Evolutionary conservation across 2,888 invertebrate genomes (phyloP), one percentile per base, ranked within the genome.

Genomic region (Dasypolia templi): DNA sequence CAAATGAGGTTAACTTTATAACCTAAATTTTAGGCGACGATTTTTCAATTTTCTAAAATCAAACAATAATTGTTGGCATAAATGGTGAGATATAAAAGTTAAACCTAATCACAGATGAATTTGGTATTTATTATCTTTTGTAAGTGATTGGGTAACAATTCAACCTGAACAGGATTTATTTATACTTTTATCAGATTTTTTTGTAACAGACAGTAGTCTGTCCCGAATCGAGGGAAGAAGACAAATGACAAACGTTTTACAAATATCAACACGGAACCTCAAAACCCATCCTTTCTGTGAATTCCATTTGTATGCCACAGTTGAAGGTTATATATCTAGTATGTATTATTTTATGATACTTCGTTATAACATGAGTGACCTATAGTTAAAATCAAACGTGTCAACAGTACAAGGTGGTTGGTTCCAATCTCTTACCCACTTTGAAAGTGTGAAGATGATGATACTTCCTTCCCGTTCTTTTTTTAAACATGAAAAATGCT

Each of bases 231-330:
- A 46, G 26, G 17, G 22, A 6, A 6, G 0, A 46, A 51, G 22
- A 44, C 44, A 39, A 56, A 63, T 17, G 35, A 35, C n/a, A 65
- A 63, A 22, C 59, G 51, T 80, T 72, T 78, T 35, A 22, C 22
- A 26, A 49, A 42, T 4, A 0, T 29, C 22, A 14, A 11, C 1
- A 32, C 39, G 49, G 75, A 72, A 72, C 80, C 55, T 0, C n/a
- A 51, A 79, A 64, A 22, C 17, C 17, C 44, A 67, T 71, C 81
- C 71, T 72, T 56, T 72, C 65, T 46, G 71, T 53, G 51, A 74
- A 79, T 79, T 83, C 81, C 70, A 56, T 58, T 32, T 29, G 42
- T 59, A 81, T 83, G 84, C 46, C 81, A 80, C 55, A 83, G 75
- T 72, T 83, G 68, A 80, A 82, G 84, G 84, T 63, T 76, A 66